Evolutionary conservation across 2,113 vertebrate species (phyloP).

Genomic region (Stegastes partitus): DNA sequence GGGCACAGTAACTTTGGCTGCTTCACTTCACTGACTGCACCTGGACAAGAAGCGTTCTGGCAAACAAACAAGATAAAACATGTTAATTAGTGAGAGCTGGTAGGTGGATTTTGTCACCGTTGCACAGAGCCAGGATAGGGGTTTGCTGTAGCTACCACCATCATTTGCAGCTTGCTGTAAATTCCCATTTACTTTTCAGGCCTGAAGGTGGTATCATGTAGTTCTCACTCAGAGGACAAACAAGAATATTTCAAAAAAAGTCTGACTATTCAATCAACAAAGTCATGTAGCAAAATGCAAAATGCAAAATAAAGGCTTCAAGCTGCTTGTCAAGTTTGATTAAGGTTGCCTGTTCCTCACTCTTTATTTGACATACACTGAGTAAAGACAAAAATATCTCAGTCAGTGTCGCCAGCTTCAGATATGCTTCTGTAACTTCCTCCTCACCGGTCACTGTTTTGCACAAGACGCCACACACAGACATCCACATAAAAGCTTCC

Average conservation of each 20-base stretch:
- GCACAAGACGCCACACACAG: conserved; percentile 1
- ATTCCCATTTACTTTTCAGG: conserved; percentile 4
- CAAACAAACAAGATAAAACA: neutral
- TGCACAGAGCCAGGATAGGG: neutral
- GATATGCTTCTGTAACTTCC: conserved; percentile 4
- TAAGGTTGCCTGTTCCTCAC: neutral
- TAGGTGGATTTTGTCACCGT: neutral
- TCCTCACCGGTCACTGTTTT: neutral
- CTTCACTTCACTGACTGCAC: no score
- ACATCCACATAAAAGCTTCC: neutral
- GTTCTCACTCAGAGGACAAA: no score
- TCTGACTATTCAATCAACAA: no score
- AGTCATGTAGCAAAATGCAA: no score
- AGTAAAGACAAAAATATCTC: neutral
- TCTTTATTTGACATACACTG: neutral
- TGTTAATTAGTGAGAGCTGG: conserved; percentile 15
- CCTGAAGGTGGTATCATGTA: neutral
- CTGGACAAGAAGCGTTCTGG: neutral
- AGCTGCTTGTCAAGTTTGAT: neutral
- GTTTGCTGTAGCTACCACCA: neutral
- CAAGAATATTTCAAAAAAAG: no score
- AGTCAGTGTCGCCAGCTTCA: neutral
- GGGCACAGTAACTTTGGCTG: no score
- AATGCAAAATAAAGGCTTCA: no score
- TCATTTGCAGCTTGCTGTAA: neutral